Base-by-base conservation (phyloP, 2,888 invertebrate genomes). In the Serripes groenlandicus region DNA sequence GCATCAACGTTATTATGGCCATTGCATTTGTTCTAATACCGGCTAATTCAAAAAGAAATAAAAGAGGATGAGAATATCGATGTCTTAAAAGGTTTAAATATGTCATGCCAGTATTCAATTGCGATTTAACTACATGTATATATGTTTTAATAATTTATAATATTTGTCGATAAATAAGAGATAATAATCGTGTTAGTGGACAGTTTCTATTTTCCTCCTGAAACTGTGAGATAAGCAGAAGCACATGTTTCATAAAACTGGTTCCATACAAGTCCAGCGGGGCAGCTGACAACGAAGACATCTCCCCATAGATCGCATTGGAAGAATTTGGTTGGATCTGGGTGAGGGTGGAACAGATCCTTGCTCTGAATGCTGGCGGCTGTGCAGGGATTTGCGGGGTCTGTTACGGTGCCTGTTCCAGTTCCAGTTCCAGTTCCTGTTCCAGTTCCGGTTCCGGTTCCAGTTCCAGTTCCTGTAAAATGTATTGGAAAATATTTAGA, bases 251-350 rank as follows among this genome's bases (percentile, higher is more conserved):
- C 85, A 21, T 84, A 82, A 76, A 83, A 83, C 71, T 87, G 80
- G 84, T 91, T 91, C 91, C 91, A 92, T 5, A 90, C 77, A 11
- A 90, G 87, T n/a, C 88, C 88, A 3, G 88, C 77, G 7, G 92
- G 91, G 68, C 92, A 92, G 75, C 85, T 79, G 54, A 88, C 81
- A 11, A 89, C 86, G 70, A 86, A 90, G 2, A 87, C 87, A 30
- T 90, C 86, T 9, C 91, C 90, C 84, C 88, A 89, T 4, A 89
- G 80, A 66, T 90, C 90, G 73, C 92, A 92, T 82, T 91, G 91
- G 78, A 91, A 89, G 81, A 90, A 92, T 78, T 91, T 92, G 64
- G 86, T 87, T 23, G 86, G 78, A 75, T 92, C 89, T 18, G 90
- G 90, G 62, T 91, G 89, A 4, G 91, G 87, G 81, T 86, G 90